Conservation (phyloP, 30 jellyfish, hydroid and myxozoan species). For the Pelagia noctiluca region DNA sequence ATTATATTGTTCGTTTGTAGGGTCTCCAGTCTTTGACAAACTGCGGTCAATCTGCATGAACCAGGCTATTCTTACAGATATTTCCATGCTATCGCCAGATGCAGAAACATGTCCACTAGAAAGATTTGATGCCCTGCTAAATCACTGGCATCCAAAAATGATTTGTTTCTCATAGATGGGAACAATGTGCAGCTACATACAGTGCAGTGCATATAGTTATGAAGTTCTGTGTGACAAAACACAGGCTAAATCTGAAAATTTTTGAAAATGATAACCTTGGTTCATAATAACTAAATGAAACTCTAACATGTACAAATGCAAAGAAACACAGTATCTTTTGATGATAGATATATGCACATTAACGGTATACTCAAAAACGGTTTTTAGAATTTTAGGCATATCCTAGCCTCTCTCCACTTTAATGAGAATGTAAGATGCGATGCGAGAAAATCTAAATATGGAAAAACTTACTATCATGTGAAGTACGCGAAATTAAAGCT, state of each 20-base stretch:
- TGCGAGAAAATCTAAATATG: conserved; percentile 23
- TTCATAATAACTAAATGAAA: neutral
- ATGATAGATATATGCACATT: no score
- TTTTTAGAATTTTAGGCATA: conserved; percentile 12
- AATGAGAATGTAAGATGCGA: conserved; percentile 24
- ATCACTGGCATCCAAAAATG: conserved; percentile 24
- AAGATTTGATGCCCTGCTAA: no score
- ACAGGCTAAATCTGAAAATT: neutral
- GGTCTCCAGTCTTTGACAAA: no score
- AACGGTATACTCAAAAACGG: conserved; percentile 20
- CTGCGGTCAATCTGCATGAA: no score
- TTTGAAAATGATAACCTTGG: neutral
- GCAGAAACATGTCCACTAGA: no score
- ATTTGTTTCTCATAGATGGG: no score
- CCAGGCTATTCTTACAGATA: no score
- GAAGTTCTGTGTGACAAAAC: neutral
- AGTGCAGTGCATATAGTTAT: conserved; percentile 17
- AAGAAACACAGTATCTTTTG: no score
- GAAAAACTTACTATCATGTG: conserved; percentile 31
- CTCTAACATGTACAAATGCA: neutral
- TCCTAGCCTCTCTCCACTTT: conserved; percentile 25
- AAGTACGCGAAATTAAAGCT: conserved; percentile 34
- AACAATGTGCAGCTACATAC: no score
- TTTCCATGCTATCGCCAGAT: no score
- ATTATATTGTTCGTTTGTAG: conserved; percentile 12